Evolutionary conservation across 2,113 vertebrate species (phyloP), one percentile per base, ranked within the genome.

Genomic region (Argyrosomus japonicus): DNA sequence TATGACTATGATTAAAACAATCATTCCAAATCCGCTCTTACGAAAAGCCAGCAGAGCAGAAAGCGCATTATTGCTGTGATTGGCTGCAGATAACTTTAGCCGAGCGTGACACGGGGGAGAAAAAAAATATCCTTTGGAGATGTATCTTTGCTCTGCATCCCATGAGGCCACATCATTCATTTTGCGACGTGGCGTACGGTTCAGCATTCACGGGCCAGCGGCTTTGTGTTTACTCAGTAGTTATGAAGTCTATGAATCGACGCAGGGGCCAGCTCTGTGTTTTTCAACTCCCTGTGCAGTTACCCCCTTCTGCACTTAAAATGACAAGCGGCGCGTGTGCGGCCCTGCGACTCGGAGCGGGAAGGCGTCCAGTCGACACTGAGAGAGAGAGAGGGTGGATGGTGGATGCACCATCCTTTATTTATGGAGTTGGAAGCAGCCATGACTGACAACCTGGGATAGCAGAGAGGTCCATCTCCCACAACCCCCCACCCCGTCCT

Each of bases 381-480:
- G 64, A 63, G 25, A 54, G 32, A 72, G 29, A 18, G n/a, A 47
- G 69, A 62, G 68, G 60, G 79, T 54, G 56, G 84, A 40, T 40
- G 75, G 70, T 64, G 64, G 72, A 58, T 81, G 77, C 84, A 50
- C 79, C 79, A 88, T 91, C 70, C 87, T 88, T 92, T 93, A 93
- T 94, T 94, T 92, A 92, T 92, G 82, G 71, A 56, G 63, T 62
- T 62, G 57, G 60, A 81, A 70, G 70, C 70, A 75, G 65, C 79
- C 15, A 47, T 91, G 91, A 94, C 79, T 93, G 93, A 90, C 92
- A 93, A 83, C 76, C 76, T 15, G 60, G 81, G 78, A 89, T 65
- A 78, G 81, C 71, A 87, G 71, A 90, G 64, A 81, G 74, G 74
- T 86, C 84, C 63, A 68, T 82, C 77, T 80, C 62, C 60, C 76